Conservation (phyloP, 2,888 invertebrate genomes). For the Ectemnius lituratus region DNA sequence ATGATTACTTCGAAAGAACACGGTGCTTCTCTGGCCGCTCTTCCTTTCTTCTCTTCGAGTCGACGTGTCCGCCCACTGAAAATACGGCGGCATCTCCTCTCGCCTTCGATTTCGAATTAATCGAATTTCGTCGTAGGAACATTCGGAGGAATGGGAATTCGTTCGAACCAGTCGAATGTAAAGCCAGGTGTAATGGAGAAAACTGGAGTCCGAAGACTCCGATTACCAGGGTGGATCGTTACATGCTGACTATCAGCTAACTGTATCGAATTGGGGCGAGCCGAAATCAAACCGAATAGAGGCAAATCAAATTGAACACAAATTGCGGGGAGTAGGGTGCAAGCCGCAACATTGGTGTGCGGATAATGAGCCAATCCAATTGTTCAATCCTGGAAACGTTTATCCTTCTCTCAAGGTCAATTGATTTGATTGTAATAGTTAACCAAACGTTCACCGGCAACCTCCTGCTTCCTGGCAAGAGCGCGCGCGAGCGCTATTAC, state of each 20-base stretch:
- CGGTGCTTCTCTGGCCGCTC: too few relatives aligned
- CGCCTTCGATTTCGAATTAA: too few relatives aligned
- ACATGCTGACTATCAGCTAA: conserved; percentile 50
- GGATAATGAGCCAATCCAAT: conserved; percentile 54
- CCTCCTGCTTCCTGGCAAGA: too few relatives aligned
- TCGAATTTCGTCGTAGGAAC: too few relatives aligned
- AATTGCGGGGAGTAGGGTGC: conserved; percentile 47
- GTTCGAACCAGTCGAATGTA: not conserved
- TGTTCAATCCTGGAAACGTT: conserved; percentile 24
- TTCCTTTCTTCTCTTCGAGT: too few relatives aligned
- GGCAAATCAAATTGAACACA: conserved; percentile 62
- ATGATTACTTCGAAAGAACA: conserved; percentile 15
- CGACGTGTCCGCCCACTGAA: too few relatives aligned
- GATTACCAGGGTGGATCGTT: not conserved
- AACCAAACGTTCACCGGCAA: conserved; percentile 4
- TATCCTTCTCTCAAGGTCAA: conserved; percentile 15
- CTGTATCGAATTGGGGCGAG: conserved; percentile 67
- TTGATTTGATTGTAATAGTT: conserved; percentile 14
- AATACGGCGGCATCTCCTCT: too few relatives aligned
- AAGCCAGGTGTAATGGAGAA: not conserved
- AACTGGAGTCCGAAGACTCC: not conserved
- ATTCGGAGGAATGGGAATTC: not conserved
- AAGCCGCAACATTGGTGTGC: conserved; percentile 32
- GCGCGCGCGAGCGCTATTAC: not conserved
- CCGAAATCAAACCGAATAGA: conserved; percentile 67